Evolutionary conservation across 2,113 vertebrate species (phyloP), one percentile per base, ranked within the genome.

Genomic region (Thinocorus orbignyianus): DNA sequence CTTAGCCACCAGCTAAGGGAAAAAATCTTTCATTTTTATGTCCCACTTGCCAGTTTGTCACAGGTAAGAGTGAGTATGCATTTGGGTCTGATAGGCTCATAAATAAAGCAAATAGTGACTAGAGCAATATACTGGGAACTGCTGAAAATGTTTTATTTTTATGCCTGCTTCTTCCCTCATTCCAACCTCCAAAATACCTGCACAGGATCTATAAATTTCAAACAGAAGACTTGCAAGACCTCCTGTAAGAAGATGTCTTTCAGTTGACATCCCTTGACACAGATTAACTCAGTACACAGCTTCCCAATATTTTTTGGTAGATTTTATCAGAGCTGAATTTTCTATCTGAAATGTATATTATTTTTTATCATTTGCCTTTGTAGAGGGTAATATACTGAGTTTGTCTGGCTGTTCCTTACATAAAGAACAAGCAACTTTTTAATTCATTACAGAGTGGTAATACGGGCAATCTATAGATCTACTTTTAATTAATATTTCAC

Each of bases 21-120:
- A 96, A 96, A 93, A 73, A 88, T 91, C 41, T 91, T 93, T 96
- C 93, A 87, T 81, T 97, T 95, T 95, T 97, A 87, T 93, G 88
- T 89, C 81, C 65, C 70, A 35, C 92, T 94, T 94, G 71, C 76
- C 88, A 86, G 57, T 95, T 95, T 95, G 95, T 88, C 88, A 84
- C 78, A 93, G 88, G 83, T 95, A 93, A 95, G 88, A 96, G 83
- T 86, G 92, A 92, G 88, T 82, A 87, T 70, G 95, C 74, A 81
- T 86, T 94, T 92, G 93, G 35, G 78, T 88, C 62, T 55, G 46
- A 92, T 51, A 88, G 90, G 51, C n/a, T 81, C 66, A 96, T 88
- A 94, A 94, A 97, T 96, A 92, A 95, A 92, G 41, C 2, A n/a
- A 92, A 81, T 51, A 73, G 73, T 69, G 93, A 88, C 80, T 90